These are phyloP conservation scores for Elymnias hypermnestra DNA, from an alignment of 1,140 invertebrate species.

Conservation along the genomic window DNA sequence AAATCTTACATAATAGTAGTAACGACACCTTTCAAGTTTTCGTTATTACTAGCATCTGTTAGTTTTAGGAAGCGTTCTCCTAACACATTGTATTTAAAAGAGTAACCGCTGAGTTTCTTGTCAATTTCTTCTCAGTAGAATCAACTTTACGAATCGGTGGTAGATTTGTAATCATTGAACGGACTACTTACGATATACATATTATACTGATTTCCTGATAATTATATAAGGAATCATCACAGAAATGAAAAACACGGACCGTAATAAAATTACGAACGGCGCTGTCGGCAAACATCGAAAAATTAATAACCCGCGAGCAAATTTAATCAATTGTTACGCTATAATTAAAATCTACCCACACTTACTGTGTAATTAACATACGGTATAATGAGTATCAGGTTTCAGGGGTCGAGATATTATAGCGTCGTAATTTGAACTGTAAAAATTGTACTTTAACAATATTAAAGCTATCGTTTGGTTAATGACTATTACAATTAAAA, in stretches of 20 bases:
- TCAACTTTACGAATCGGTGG: too few relatives aligned
- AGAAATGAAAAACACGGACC: background rate
- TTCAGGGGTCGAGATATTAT: slow-evolving; percentile 1
- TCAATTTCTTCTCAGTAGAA: too few relatives aligned
- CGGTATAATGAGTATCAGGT: slow-evolving; percentile 21
- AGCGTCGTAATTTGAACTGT: background rate
- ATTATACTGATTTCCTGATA: too few relatives aligned
- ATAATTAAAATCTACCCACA: slow-evolving; percentile 25
- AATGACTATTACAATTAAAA: background rate
- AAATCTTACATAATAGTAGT: too few relatives aligned
- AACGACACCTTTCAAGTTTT: too few relatives aligned
- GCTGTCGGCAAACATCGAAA: slow-evolving; percentile 16
- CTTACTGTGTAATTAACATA: slow-evolving; percentile 23
- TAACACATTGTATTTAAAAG: too few relatives aligned
- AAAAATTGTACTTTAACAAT: background rate
- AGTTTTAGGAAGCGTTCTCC: too few relatives aligned
- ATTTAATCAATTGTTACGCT: slow-evolving; percentile 25
- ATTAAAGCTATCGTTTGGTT: background rate
- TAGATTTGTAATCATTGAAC: too few relatives aligned
- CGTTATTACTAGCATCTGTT: too few relatives aligned
- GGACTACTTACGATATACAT: too few relatives aligned
- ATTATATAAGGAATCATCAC: too few relatives aligned
- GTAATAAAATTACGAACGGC: slow-evolving; percentile 3
- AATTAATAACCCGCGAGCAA: slow-evolving; percentile 21
- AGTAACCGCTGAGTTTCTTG: too few relatives aligned